Evolutionary conservation across 2,113 vertebrate genomes (phyloP).

Genomic region (Lycaon pictus): DNA sequence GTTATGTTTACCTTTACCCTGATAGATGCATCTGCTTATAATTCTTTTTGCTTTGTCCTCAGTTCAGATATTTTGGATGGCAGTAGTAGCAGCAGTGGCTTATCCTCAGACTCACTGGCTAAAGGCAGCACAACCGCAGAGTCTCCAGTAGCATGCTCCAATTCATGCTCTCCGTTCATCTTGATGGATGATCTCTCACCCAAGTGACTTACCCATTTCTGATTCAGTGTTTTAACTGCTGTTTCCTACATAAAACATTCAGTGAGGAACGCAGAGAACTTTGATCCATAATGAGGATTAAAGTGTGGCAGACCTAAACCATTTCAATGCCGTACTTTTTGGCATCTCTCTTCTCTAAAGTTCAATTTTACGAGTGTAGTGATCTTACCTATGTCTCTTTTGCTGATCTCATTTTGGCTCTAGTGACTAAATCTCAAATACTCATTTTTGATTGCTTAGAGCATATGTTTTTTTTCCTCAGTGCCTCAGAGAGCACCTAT

Average conservation of each 20-base stretch:
- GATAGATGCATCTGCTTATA: slow-evolving; percentile 66
- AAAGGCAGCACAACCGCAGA: slow-evolving; percentile 94
- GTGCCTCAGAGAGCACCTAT: slow-evolving; percentile 78
- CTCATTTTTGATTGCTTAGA: slow-evolving; percentile 79
- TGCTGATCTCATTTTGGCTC: slow-evolving; percentile 80
- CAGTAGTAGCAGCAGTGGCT: slow-evolving; percentile 94
- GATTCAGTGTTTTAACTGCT: slow-evolving; percentile 82
- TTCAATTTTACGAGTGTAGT: slow-evolving; percentile 79
- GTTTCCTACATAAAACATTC: slow-evolving; percentile 78
- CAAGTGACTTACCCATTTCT: slow-evolving; percentile 90
- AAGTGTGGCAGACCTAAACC: slow-evolving; percentile 71
- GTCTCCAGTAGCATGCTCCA: slow-evolving; percentile 93
- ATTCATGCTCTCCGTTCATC: slow-evolving; percentile 89
- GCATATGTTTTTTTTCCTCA: slow-evolving; percentile 73
- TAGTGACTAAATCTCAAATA: slow-evolving; percentile 76
- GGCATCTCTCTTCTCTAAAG: slow-evolving; percentile 80
- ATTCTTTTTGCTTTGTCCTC: slow-evolving; percentile 80
- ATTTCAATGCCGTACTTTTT: slow-evolving; percentile 75
- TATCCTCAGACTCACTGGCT: slow-evolving; percentile 94
- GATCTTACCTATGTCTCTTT: slow-evolving; percentile 79
- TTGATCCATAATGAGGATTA: slow-evolving; percentile 84
- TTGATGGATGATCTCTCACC: slow-evolving; percentile 95
- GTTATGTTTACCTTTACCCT: slow-evolving; percentile 73
- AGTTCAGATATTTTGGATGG: slow-evolving; percentile 95
- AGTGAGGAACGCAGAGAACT: slow-evolving; percentile 81